Evolutionary conservation across 2,888 invertebrate species (phyloP).

Genomic region (Morinoia aosen): DNA sequence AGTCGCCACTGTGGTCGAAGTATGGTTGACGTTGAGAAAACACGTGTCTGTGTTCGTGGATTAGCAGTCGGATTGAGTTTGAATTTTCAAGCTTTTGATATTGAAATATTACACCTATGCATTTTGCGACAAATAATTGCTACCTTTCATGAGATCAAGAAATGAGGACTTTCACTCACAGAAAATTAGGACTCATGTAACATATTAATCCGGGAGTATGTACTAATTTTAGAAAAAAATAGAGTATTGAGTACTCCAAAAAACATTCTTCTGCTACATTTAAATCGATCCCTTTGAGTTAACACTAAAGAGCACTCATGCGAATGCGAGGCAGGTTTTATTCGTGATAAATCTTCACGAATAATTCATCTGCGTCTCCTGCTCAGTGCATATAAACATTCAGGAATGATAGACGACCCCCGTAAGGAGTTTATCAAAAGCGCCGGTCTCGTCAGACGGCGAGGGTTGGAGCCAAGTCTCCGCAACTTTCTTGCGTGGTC

Average conservation of each 20-base stretch:
- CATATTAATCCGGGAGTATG: too few relatives aligned
- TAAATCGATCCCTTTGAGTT: not conserved
- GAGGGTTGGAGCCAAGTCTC: not conserved
- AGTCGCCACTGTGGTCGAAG: not conserved
- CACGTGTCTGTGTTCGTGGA: not conserved
- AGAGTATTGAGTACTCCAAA: not conserved
- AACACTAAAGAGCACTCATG: not conserved
- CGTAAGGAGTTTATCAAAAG: not conserved
- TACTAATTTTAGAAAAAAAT: not conserved
- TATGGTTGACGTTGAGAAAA: not conserved
- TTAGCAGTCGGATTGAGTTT: not conserved
- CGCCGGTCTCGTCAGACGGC: not conserved
- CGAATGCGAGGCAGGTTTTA: not conserved
- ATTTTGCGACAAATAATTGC: too few relatives aligned
- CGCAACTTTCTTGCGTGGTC: not conserved
- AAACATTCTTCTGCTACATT: not conserved
- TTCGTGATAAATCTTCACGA: slow-evolving; percentile 1
- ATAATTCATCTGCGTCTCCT: not conserved
- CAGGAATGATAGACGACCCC: not conserved
- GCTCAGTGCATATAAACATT: not conserved
- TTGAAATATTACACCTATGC: not conserved
- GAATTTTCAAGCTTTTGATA: not conserved
- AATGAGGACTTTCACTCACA: too few relatives aligned
- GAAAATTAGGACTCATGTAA: too few relatives aligned
- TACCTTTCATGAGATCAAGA: too few relatives aligned